Conservation (phyloP, 37 sponge, comb jelly and placozoan species). For the Corticium candelabrum region DNA sequence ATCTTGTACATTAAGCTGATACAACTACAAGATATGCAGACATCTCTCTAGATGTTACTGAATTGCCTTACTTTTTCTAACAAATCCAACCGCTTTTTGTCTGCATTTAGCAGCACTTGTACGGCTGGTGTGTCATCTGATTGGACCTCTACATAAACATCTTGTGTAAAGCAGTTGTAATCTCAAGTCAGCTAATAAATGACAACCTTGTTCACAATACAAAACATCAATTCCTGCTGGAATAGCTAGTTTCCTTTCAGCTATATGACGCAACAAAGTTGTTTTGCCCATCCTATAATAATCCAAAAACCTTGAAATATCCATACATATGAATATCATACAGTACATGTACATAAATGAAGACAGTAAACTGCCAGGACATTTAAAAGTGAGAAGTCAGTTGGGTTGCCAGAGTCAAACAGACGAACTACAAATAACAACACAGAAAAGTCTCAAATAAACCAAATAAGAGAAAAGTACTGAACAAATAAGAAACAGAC, state of each 20-base stretch:
- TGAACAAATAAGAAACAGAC: too few species aligned
- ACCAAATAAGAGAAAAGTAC: too few species aligned
- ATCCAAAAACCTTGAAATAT: not conserved
- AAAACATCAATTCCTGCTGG: constrained; percentile 88
- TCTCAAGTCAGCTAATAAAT: not conserved
- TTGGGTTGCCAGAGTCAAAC: too few species aligned
- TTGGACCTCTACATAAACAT: constrained; percentile 47
- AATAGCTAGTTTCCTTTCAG: constrained; percentile 69
- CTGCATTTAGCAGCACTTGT: constrained; percentile 78
- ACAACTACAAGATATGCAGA: too few species aligned
- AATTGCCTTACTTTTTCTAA: constrained; percentile 73
- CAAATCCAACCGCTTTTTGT: constrained; percentile 59
- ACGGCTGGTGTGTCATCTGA: constrained; percentile 80
- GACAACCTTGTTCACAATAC: constrained; percentile 91
- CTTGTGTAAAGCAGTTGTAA: not conserved
- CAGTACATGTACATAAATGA: too few species aligned
- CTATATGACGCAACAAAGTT: constrained; percentile 85
- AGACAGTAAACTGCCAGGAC: too few species aligned
- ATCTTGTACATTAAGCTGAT: too few species aligned
- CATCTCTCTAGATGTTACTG: too few species aligned
- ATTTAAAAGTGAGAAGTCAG: too few species aligned
- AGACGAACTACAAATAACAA: too few species aligned
- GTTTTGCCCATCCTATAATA: constrained; percentile 66
- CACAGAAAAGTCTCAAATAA: too few species aligned
- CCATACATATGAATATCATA: not conserved